Conservation (phyloP, 2,113 vertebrate genomes). For the Callocephalon fimbriatum region DNA sequence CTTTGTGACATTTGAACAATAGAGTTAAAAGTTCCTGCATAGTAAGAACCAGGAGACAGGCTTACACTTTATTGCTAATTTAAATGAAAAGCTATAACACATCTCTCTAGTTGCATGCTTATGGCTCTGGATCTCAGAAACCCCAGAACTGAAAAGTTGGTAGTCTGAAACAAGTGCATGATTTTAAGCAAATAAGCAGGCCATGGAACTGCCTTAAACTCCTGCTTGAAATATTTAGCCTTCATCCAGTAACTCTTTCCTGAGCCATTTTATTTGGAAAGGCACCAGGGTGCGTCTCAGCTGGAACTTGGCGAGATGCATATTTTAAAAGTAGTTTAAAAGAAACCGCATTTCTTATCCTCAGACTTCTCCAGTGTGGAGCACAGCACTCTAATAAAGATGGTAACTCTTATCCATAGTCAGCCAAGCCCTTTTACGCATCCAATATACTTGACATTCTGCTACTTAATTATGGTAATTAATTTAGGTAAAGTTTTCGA, state of each 20-base stretch:
- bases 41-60: conserved; percentile 53
- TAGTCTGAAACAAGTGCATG: conserved; percentile 55
- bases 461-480: conserved; percentile 96
- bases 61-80: conserved; percentile 43
- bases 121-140: conserved; percentile 64
- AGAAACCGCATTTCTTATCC: conserved; percentile 39
- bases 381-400: conserved; percentile 62
- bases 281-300: neutral
- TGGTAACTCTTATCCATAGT: conserved; percentile 71
- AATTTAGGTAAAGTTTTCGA: conserved; percentile 98
- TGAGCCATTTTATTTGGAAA: conserved; percentile 43
- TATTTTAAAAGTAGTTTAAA: conserved; percentile 16
- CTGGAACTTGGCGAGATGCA: neutral
- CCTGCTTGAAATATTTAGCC: conserved; percentile 18
- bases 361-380: conserved; percentile 33
- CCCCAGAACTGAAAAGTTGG: conserved; percentile 69
- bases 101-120: conserved; percentile 56
- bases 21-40: conserved; percentile 36
- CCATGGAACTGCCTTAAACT: conserved; percentile 38
- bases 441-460: conserved; percentile 88
- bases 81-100: conserved; percentile 37
- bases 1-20: conserved; percentile 52
- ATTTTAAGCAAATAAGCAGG: conserved; percentile 61
- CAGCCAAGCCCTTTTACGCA: conserved; percentile 76
- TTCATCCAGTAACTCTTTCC: conserved; percentile 15